Evolutionary conservation across 2,888 invertebrate genomes (phyloP).

Genomic region (Harpalus rufipes): DNA sequence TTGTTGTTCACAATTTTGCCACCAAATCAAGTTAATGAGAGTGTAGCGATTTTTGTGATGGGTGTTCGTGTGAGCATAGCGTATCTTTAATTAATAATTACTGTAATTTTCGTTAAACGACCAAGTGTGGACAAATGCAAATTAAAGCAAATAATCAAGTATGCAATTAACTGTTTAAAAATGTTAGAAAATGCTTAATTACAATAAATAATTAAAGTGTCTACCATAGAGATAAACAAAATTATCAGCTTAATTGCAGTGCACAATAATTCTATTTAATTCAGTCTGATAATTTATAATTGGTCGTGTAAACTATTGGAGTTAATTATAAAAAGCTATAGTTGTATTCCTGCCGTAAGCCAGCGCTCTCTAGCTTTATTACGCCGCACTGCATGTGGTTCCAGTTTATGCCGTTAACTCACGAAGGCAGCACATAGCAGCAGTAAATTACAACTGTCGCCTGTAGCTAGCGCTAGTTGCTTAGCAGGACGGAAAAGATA

Average conservation of each 20-base stretch:
- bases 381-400: conserved; percentile 28
- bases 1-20: no score
- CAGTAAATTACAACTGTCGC: conserved; percentile 5
- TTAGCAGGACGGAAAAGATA: background rate
- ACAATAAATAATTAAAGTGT: conserved; percentile 33
- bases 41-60: background rate
- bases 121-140: conserved; percentile 19
- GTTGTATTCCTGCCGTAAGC: conserved; percentile 5
- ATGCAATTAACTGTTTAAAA: conserved; percentile 31
- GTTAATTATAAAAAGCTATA: conserved; percentile 56
- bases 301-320: conserved; percentile 54
- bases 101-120: conserved; percentile 5
- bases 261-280: conserved; percentile 58
- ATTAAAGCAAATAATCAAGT: conserved; percentile 21
- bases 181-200: conserved; percentile 36
- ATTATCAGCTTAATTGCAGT: conserved; percentile 59
- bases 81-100: conserved; percentile 1
- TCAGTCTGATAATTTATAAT: conserved; percentile 54
- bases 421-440: conserved; percentile 28
- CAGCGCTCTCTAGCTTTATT: conserved; percentile 7
- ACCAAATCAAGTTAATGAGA: no score
- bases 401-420: background rate
- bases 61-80: background rate
- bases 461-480: conserved; percentile 14
- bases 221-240: conserved; percentile 53